Percentiles rank a stretch among this genome's conserved stretches.
Evolutionary conservation across 2,113 vertebrate genomes (phyloP).

Genomic region (Rhinoderma darwinii): DNA sequence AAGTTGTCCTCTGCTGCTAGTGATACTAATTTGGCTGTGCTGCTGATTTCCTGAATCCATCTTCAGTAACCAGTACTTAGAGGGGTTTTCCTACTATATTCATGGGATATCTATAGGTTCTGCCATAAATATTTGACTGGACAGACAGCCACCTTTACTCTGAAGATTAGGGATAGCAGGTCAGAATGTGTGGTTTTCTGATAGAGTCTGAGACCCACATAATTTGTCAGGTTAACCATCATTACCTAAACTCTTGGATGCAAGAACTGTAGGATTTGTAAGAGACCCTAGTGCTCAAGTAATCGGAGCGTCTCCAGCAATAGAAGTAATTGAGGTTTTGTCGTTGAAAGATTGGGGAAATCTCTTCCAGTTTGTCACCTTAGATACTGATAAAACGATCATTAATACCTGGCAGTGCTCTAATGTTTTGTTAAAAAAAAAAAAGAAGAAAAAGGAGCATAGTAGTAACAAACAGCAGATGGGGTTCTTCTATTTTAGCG

Average conservation of each 20-base stretch:
- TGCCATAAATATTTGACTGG: too few species aligned
- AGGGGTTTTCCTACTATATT: too few species aligned
- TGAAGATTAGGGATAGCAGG: too few species aligned
- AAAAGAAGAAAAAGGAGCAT: background rate
- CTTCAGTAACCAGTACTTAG: too few species aligned
- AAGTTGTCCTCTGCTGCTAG: too few species aligned
- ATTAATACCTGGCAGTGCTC: constrained; percentile 18
- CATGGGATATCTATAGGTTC: too few species aligned
- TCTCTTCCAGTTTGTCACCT: background rate
- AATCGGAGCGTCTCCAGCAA: background rate
- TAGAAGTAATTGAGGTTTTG: background rate
- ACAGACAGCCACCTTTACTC: too few species aligned
- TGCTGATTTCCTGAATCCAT: too few species aligned
- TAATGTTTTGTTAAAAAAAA: background rate
- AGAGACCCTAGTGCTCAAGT: background rate
- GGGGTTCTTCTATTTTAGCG: constrained; percentile 48
- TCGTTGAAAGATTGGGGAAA: background rate
- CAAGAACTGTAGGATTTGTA: background rate
- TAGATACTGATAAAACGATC: background rate
- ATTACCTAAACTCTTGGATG: background rate
- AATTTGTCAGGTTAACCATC: background rate
- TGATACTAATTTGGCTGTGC: too few species aligned
- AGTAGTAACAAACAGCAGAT: constrained; percentile 54
- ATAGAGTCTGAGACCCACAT: too few species aligned
- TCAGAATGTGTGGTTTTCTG: too few species aligned